Percentiles rank a stretch among this genome's conserved stretches.
Evolutionary conservation across 2,888 invertebrate genomes (phyloP).

Genomic region (Ophion obscuratus): DNA sequence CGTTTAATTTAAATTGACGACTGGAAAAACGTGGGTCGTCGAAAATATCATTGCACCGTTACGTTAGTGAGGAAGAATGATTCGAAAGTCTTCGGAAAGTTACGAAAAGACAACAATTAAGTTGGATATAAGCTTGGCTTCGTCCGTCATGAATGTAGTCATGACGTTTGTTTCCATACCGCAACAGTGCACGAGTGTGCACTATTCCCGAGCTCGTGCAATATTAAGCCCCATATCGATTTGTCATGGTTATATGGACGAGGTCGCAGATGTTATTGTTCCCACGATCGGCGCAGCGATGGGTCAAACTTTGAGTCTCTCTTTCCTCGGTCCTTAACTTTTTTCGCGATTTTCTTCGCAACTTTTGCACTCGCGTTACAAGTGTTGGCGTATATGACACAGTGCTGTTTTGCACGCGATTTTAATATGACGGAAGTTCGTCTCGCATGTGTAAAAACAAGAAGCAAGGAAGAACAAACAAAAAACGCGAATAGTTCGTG

Average conservation of each 20-base stretch:
- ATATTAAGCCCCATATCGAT: slow-evolving; percentile 73
- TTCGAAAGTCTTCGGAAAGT: neutral
- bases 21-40: too few relatives aligned
- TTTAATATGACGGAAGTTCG: slow-evolving; percentile 24
- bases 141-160: slow-evolving; percentile 5
- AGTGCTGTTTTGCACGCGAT: slow-evolving; percentile 9
- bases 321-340: slow-evolving; percentile 13
- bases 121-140: slow-evolving; percentile 25
- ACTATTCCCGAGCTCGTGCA: slow-evolving; percentile 33
- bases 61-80: too few relatives aligned
- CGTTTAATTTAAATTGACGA: too few relatives aligned
- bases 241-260: slow-evolving; percentile 72
- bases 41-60: too few relatives aligned
- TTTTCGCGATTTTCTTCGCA: slow-evolving; percentile 36
- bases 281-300: slow-evolving; percentile 74
- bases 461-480: neutral
- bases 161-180: slow-evolving; percentile 31
- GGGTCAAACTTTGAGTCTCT: slow-evolving; percentile 44
- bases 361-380: neutral
- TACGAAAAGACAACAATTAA: slow-evolving; percentile 30
- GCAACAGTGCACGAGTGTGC: slow-evolving; percentile 17
- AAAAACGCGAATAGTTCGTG: neutral
- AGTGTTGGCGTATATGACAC: neutral
- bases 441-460: neutral
- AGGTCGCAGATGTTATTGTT: slow-evolving; percentile 78